These are phyloP conservation scores for Phoenicopterus ruber DNA, from an alignment of 2,113 vertebrate genomes.

Conservation along the genomic window DNA sequence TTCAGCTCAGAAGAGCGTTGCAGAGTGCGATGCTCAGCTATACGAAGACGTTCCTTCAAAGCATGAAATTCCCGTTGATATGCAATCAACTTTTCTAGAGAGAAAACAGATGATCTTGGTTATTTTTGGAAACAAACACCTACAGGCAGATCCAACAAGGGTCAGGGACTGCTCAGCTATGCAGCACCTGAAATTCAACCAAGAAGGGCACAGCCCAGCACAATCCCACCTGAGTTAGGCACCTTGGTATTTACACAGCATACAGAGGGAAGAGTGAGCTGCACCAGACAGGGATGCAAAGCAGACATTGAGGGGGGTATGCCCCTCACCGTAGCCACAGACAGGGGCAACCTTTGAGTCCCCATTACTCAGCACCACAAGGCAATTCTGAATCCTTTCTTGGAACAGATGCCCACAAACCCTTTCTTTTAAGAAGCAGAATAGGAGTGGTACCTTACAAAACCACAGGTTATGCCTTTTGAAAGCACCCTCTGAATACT, in stretches of 20 bases:
- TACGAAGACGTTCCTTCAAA: constrained; percentile 92
- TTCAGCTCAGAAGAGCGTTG: constrained; percentile 96
- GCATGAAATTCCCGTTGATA: constrained; percentile 97
- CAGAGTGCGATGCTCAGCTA: constrained; percentile 92
- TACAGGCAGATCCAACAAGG: background rate
- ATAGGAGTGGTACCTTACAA: background rate
- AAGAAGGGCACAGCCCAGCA: background rate
- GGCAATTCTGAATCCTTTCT: background rate
- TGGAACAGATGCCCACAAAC: background rate
- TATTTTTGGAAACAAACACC: background rate
- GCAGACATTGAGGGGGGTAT: rapidly evolving
- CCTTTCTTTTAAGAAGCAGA: background rate
- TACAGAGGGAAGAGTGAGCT: background rate
- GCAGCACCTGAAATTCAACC: background rate
- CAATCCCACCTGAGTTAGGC: background rate
- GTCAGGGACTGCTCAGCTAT: background rate
- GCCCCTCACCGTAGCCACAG: rapidly evolving
- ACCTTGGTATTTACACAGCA: background rate
- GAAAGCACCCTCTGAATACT: background rate
- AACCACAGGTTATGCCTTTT: background rate
- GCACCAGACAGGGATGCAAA: background rate
- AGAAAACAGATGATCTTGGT: background rate
- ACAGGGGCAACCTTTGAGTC: background rate
- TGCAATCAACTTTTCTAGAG: constrained; percentile 89
- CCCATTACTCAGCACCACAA: background rate